These are phyloP conservation scores for Odontesthes bonariensis DNA, from an alignment of 2,113 vertebrate genomes.

Conservation along the genomic window DNA sequence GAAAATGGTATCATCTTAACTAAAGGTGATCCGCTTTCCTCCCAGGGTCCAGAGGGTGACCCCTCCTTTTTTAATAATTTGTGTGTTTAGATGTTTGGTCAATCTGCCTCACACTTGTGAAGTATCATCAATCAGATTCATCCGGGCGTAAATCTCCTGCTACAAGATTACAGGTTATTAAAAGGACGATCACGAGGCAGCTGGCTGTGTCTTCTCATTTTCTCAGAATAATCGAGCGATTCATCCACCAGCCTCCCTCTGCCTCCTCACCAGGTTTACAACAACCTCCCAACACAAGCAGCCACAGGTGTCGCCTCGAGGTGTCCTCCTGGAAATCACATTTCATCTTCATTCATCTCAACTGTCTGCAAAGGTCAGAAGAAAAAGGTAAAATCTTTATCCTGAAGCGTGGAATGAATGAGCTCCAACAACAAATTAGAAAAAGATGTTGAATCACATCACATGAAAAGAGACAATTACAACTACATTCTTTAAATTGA, in stretches of 20 bases:
- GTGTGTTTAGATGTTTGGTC: slow-evolving; percentile 95
- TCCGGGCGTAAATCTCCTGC: slow-evolving; percentile 88
- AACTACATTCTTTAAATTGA: no score
- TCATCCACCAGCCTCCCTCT: slow-evolving; percentile 60
- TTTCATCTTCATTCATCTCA: slow-evolving; percentile 14
- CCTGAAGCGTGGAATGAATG: no score
- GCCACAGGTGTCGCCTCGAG: slow-evolving; percentile 14
- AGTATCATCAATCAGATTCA: slow-evolving; percentile 90
- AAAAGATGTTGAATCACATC: no score
- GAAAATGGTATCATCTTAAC: slow-evolving; percentile 91
- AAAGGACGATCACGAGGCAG: slow-evolving; percentile 85
- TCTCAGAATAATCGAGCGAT: slow-evolving; percentile 84
- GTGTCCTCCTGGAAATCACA: background rate
- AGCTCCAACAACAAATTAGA: no score
- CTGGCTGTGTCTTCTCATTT: slow-evolving; percentile 85
- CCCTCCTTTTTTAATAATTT: slow-evolving; percentile 97
- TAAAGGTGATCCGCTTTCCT: slow-evolving; percentile 88
- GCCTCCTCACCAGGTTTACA: slow-evolving; percentile 20
- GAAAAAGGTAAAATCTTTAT: no score
- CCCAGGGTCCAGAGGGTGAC: slow-evolving; percentile 78
- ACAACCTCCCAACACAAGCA: background rate
- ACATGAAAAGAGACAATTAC: no score
- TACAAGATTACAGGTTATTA: slow-evolving; percentile 92
- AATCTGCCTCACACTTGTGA: slow-evolving; percentile 88
- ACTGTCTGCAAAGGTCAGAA: no score